A percentile compares a stretch with the other conserved stretches of the same genome.
Evolutionary conservation across 1,140 invertebrate genomes (phyloP).

Genomic region (Macrostomum lignano): DNA sequence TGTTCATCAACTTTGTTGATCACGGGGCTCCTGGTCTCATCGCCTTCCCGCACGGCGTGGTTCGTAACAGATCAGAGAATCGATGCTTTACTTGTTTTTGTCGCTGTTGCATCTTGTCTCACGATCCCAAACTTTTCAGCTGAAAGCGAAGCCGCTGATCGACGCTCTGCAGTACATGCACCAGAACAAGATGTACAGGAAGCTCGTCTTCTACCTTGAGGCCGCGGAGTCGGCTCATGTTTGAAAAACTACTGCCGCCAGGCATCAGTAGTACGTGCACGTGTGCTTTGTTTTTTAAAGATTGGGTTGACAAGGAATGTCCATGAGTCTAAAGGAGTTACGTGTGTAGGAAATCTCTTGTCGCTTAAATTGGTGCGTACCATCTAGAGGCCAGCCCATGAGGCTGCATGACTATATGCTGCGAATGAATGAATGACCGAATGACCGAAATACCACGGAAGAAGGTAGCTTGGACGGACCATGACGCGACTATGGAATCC

Average conservation of each 20-base stretch:
- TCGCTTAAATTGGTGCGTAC: too few relatives aligned
- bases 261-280: constrained; percentile 31
- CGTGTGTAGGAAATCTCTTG: too few relatives aligned
- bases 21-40: constrained; percentile 36
- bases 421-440: too few relatives aligned
- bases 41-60: constrained; percentile 29
- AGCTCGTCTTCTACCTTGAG: constrained; percentile 37
- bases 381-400: too few relatives aligned
- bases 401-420: too few relatives aligned
- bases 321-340: too few relatives aligned
- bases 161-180: constrained; percentile 30
- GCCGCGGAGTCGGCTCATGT: constrained; percentile 42
- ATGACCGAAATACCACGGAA: too few relatives aligned
- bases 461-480: too few relatives aligned
- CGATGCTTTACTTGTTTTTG: background rate
- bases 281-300: too few relatives aligned
- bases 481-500: too few relatives aligned
- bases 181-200: constrained; percentile 24
- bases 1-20: constrained; percentile 39
- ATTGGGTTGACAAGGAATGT: too few relatives aligned
- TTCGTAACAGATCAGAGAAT: constrained; percentile 2
- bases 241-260: constrained; percentile 32
- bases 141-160: constrained; percentile 25
- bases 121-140: too few relatives aligned
- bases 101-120: constrained; percentile 6